Conservation (phyloP, 2,888 invertebrate genomes). For the Eudasyphora cyanicolor region DNA sequence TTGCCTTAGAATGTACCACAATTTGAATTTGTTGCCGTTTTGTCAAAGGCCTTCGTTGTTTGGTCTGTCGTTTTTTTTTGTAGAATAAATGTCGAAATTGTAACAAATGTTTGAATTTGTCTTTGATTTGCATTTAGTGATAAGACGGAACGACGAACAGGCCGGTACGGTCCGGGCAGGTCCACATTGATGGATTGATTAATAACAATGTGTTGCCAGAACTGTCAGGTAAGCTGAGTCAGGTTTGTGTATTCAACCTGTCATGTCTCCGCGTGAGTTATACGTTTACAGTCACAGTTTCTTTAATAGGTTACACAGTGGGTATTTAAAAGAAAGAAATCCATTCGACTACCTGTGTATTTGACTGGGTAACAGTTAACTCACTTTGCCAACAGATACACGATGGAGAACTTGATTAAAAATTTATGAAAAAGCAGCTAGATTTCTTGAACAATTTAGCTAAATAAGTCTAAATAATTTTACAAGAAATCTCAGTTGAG, state of each 20-base stretch:
- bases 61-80: constrained; percentile 1
- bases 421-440: too few species aligned
- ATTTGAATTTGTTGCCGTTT: constrained; percentile 41
- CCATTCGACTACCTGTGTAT: too few species aligned
- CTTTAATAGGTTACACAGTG: constrained; percentile 44
- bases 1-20: constrained; percentile 17
- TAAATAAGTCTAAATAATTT: too few species aligned
- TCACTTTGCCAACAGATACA: too few species aligned
- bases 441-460: too few species aligned
- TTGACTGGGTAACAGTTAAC: too few species aligned
- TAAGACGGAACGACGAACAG: constrained; percentile 32
- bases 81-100: constrained; percentile 36
- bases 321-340: constrained; percentile 15
- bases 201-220: constrained; percentile 61
- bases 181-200: constrained; percentile 62
- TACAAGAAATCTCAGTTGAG: too few species aligned
- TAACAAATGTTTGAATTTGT: constrained; percentile 55
- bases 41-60: constrained; percentile 15
- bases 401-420: too few species aligned
- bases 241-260: constrained; percentile 60
- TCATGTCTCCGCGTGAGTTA: constrained; percentile 48
- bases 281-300: constrained; percentile 16
- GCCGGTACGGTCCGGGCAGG: background rate
- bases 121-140: constrained; percentile 60
- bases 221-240: constrained; percentile 41